Percentiles rank a stretch among this genome's conserved stretches.
These are phyloP conservation scores for Protobothrops mucrosquamatus DNA, from an alignment of 2,113 vertebrate species.

Conservation along the genomic window DNA sequence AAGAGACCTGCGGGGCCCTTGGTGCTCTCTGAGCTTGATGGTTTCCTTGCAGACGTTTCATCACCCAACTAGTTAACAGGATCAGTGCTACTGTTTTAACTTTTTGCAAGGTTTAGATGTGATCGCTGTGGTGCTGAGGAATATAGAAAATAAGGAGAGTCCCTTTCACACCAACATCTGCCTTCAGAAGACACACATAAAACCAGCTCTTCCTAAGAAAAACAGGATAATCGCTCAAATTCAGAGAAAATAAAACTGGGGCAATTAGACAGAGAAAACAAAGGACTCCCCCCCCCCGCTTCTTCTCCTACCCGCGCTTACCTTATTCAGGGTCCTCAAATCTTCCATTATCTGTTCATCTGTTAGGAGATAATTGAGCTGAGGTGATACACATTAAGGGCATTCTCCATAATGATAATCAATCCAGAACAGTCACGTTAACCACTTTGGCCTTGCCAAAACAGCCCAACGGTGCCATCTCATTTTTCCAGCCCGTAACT, in stretches of 20 bases:
- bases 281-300: neutral
- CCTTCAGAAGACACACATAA: neutral
- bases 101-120: neutral
- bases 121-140: neutral
- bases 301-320: slow-evolving; percentile 38
- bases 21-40: too few relatives aligned
- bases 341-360: slow-evolving; percentile 99
- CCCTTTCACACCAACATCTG: neutral
- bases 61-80: too few relatives aligned
- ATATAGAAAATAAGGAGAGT: neutral
- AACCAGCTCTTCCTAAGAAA: neutral
- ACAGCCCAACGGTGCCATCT: too few relatives aligned
- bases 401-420: neutral
- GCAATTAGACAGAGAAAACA: neutral
- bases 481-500: neutral
- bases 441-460: neutral
- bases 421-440: neutral
- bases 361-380: slow-evolving; percentile 95
- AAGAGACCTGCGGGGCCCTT: too few relatives aligned
- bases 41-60: too few relatives aligned
- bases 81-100: too few relatives aligned
- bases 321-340: slow-evolving; percentile 93
- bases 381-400: slow-evolving; percentile 87
- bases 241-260: neutral
- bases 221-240: neutral